Base-by-base conservation (phyloP, 2,113 vertebrate species). In the Sisor rabdophorus region DNA sequence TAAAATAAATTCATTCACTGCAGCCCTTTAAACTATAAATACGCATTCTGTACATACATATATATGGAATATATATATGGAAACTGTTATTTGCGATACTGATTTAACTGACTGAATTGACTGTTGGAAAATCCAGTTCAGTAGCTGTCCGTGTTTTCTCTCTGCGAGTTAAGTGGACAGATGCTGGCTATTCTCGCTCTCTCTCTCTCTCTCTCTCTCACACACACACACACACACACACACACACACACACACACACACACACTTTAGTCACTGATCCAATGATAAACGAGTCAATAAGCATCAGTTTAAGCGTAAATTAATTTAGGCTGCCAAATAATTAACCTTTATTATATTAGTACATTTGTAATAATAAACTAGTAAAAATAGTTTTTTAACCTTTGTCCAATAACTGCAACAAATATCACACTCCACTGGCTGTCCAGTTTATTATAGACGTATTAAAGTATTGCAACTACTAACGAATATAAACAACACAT, bases 211-310 rank as follows among this genome's bases (percentile, higher is more conserved):
- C 63, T 48, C 65, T 53, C 72, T 68, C 52, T 20, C 36, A 32
- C 61, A 22, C 63, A 22, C 63, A 40, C 40, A 47, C 63, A n/a
- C 61, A 47, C 64, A 20, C 52, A 5, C 48, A 5, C 48, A 5
- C 48, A 50, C 48, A 50, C 48, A 50, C 48, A 50, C 48, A 52
- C 50, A 52, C 50, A 52, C 50, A 48, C 44, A 73, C 70, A 69
- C 68, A 65, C 75, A 61, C 74, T 44, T 64, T 20, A 80, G 68
- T 53, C 53, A 69, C 17, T 19, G 55, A 15, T 64, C 47, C 75
- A 59, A 56, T 71, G 75, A 78, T 64, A 65, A 40, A 55, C 26
- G 71, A 75, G 71, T 79, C 67, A 73, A 78, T 53, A 71, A 60
- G 63, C n/a, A 52, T 75, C 54, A 54, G 61, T 80, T 76, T 24